Conservation (phyloP, 1,140 invertebrate species). For the Cotesia vestalis region DNA sequence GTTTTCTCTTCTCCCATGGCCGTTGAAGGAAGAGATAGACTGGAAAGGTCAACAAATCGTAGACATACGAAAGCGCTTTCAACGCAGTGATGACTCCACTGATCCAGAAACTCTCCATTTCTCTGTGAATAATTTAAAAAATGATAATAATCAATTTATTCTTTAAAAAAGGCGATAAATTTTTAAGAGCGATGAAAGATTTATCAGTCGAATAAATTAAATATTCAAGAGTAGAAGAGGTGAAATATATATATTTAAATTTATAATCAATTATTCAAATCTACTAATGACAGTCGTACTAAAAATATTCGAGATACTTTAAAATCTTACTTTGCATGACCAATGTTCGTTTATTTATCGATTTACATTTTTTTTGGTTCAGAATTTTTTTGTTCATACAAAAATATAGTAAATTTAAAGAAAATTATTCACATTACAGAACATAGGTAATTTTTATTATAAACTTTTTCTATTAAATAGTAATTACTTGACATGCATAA, state of each 20-base stretch:
- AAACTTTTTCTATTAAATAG: too few species aligned
- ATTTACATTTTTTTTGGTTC: slow-evolving; percentile 2
- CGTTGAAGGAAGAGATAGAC: slow-evolving; percentile 87
- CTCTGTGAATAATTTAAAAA: slow-evolving; percentile 62
- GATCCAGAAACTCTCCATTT: slow-evolving; percentile 82
- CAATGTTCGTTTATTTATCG: not conserved
- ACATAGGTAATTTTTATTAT: too few species aligned
- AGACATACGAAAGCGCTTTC: slow-evolving; percentile 81
- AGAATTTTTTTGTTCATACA: too few species aligned
- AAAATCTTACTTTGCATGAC: slow-evolving; percentile 13
- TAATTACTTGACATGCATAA: too few species aligned
- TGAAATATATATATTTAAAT: too few species aligned
- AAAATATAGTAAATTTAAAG: too few species aligned
- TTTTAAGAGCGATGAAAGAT: too few species aligned
- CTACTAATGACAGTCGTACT: not conserved
- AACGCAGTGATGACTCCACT: slow-evolving; percentile 77
- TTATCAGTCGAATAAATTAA: too few species aligned
- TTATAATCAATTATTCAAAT: too few species aligned
- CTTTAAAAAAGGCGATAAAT: slow-evolving; percentile 36
- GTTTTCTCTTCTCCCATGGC: slow-evolving; percentile 83
- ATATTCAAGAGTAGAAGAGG: slow-evolving; percentile 26
- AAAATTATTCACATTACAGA: too few species aligned
- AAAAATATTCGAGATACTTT: not conserved
- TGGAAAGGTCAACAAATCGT: slow-evolving; percentile 89
- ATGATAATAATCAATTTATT: slow-evolving; percentile 3